A percentile compares a stretch with the other conserved stretches of the same genome.
Conservation (phyloP, 2,113 vertebrate species). For the Notothenia rossii region DNA sequence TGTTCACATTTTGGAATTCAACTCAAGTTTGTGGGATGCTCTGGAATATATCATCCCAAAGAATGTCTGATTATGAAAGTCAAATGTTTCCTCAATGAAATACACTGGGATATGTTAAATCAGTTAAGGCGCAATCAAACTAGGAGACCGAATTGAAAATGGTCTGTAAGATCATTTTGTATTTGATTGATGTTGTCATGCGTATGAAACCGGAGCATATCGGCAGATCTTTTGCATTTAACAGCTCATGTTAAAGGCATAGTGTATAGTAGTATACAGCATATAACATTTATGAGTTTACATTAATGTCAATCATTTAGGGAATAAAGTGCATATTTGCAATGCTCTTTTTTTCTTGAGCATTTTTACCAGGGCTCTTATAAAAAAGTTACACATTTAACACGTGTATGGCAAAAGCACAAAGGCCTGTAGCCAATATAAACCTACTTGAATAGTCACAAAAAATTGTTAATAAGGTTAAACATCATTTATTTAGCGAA, state of each 20-base stretch:
- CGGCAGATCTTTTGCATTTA: constrained; percentile 10
- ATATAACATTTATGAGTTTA: constrained; percentile 27
- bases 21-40: not conserved
- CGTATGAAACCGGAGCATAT: not conserved
- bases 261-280: constrained; percentile 1
- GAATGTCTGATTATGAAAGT: constrained; percentile 18
- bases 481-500: not conserved
- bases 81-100: constrained; percentile 17
- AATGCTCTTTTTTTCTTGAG: not conserved
- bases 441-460: not conserved
- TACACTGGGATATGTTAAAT: constrained; percentile 12
- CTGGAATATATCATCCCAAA: not conserved
- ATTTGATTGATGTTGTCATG: not conserved
- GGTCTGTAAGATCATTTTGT: constrained; percentile 2
- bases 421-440: not conserved
- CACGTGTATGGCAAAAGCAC: not conserved
- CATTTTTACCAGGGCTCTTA: not conserved
- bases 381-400: constrained; percentile 21
- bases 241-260: not conserved
- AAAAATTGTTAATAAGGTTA: not conserved
- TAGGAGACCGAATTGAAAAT: constrained; percentile 8
- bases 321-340: not conserved
- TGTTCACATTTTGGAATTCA: constrained; percentile 7
- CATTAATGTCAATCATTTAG: constrained; percentile 9
- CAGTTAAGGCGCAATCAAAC: not conserved